A percentile compares a stretch with the other conserved stretches of the same genome.
These are phyloP conservation scores for Podilymbus podiceps DNA, from an alignment of 2,113 vertebrate genomes.

Conservation along the genomic window DNA sequence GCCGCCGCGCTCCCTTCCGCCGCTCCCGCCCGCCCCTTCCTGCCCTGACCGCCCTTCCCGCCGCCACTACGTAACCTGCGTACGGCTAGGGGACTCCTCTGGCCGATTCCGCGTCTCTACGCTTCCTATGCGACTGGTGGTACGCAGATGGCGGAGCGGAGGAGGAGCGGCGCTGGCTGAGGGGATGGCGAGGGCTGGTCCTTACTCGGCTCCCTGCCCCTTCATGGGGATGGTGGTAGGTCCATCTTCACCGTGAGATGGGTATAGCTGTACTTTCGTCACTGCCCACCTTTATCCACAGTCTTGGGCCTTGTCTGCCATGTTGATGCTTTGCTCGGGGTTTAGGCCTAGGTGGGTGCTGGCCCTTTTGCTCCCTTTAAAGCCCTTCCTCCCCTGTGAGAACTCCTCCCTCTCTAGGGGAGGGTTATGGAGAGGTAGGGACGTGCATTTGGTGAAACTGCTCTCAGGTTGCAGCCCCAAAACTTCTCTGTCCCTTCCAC, in stretches of 20 bases:
- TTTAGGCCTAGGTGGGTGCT: background rate
- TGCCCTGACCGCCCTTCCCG: background rate
- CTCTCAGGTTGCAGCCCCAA: too few species aligned
- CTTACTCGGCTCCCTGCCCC: background rate
- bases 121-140: background rate
- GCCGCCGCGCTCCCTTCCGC: background rate
- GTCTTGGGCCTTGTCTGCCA: fast-evolving
- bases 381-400: background rate
- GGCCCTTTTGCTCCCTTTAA: background rate
- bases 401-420: fast-evolving
- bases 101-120: fast-evolving
- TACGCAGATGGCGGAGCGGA: fast-evolving
- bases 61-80: background rate
- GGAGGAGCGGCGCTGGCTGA: background rate
- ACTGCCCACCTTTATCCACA: background rate
- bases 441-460: background rate
- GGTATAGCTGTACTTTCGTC: background rate
- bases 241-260: too few species aligned
- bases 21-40: background rate
- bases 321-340: fast-evolving
- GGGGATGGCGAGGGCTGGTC: fast-evolving
- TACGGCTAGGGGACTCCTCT: background rate
- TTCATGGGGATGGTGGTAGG: fast-evolving
- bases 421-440: background rate
- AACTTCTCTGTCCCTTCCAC: too few species aligned